Conservation (phyloP, 2,888 invertebrate genomes). For the Euclidia mi region DNA sequence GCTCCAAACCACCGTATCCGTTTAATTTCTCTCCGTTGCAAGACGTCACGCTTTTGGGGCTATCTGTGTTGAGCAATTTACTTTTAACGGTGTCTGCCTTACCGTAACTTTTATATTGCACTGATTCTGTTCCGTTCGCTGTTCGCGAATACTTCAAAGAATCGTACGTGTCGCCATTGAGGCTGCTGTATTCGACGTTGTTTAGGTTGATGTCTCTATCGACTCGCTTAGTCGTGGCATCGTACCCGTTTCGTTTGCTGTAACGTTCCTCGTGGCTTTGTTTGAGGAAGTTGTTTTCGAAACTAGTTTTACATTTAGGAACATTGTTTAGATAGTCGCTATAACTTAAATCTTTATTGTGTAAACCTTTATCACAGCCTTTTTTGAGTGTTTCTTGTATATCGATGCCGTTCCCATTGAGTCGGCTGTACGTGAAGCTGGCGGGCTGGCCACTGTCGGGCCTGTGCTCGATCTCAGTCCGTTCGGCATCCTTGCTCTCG, state of each 20-base stretch:
- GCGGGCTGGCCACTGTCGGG: slow-evolving; percentile 75
- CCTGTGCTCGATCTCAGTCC: slow-evolving; percentile 74
- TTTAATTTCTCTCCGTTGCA: slow-evolving; percentile 85
- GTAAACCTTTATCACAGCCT: slow-evolving; percentile 89
- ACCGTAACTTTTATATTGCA: slow-evolving; percentile 87
- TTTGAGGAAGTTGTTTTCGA: slow-evolving; percentile 87
- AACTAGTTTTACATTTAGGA: slow-evolving; percentile 89
- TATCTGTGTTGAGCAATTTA: slow-evolving; percentile 87
- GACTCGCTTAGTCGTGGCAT: slow-evolving; percentile 77
- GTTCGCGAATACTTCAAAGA: slow-evolving; percentile 88
- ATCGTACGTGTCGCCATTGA: slow-evolving; percentile 85
- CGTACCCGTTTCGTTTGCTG: slow-evolving; percentile 84
- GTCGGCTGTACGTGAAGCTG: slow-evolving; percentile 78
- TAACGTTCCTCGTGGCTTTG: slow-evolving; percentile 85
- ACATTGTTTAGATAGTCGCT: slow-evolving; percentile 87
- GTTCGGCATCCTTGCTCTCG: slow-evolving; percentile 82
- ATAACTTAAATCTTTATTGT: slow-evolving; percentile 85
- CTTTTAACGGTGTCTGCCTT: slow-evolving; percentile 87
- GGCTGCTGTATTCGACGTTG: slow-evolving; percentile 83
- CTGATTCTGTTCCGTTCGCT: slow-evolving; percentile 87
- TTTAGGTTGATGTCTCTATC: slow-evolving; percentile 85
- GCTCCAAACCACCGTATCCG: slow-evolving; percentile 76
- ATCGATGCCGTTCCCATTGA: slow-evolving; percentile 82
- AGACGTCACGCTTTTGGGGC: slow-evolving; percentile 86
- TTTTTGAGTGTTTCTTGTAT: slow-evolving; percentile 87